Conservation (phyloP, 2,888 invertebrate genomes). For the Cerastoderma edule region DNA sequence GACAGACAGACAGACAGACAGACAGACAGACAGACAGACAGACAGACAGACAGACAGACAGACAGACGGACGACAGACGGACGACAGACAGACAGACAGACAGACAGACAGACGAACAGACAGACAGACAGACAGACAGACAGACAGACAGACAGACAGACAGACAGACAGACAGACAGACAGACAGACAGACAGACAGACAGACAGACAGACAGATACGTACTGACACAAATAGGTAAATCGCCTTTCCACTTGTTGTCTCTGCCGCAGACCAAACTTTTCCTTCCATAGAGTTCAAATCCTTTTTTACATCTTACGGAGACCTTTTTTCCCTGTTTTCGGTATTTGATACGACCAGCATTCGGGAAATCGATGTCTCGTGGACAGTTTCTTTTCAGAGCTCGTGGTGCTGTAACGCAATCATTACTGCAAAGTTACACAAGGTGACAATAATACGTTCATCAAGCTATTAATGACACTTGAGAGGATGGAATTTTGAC, state of each 20-base stretch:
- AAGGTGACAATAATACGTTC: no score
- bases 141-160: neutral
- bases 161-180: neutral
- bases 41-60: neutral
- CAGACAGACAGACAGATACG: conserved; percentile 1
- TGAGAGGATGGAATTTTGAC: no score
- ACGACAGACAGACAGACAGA: neutral
- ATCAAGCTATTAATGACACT: no score
- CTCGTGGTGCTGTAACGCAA: conserved; percentile 11
- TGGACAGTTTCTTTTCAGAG: neutral
- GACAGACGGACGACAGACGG: neutral
- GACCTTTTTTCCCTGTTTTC: conserved; percentile 36
- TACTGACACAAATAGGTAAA: conserved; percentile 44
- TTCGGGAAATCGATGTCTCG: conserved; percentile 9
- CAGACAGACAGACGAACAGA: neutral
- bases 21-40: neutral
- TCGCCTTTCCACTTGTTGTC: conserved; percentile 43
- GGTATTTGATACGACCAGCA: conserved; percentile 27
- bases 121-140: neutral
- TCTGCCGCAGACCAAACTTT: conserved; percentile 19
- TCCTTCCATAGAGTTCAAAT: conserved; percentile 30
- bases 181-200: neutral
- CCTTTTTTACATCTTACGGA: conserved; percentile 30
- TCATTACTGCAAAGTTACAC: no score
- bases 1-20: neutral